phyloP scores from a whole-genome alignment of 2,113 vertebrate genomes.

The Amazona vittata region DNA sequence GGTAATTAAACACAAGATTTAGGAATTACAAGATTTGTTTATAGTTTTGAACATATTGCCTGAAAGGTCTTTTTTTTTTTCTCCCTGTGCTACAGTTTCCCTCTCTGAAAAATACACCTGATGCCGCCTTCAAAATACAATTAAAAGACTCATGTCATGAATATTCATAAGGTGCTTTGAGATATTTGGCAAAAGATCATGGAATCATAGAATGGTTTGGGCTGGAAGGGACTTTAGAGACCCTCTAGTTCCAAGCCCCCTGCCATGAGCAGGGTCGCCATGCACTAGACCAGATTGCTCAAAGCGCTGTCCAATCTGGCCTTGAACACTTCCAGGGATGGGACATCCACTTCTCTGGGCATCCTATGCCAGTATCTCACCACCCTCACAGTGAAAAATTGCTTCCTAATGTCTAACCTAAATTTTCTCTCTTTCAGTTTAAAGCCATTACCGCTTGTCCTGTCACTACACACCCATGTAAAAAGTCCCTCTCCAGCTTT shows the following conservation, averaged over 20 bases:
- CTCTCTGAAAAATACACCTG: background rate
- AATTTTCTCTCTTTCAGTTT: background rate
- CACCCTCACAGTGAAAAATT: background rate
- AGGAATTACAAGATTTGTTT: background rate
- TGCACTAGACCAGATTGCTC: background rate
- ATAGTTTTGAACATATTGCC: background rate
- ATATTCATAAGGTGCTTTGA: slow-evolving; percentile 14
- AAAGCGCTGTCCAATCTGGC: background rate
- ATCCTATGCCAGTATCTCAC: background rate
- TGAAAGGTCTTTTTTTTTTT: background rate
- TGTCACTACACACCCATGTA: background rate
- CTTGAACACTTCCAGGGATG: background rate
- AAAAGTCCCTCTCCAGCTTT: background rate
- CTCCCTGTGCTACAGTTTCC: background rate
- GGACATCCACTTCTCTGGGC: background rate
- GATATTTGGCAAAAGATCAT: background rate
- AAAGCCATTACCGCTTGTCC: background rate
- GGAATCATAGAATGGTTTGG: background rate
- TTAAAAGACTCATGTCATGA: background rate
- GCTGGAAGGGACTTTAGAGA: background rate
- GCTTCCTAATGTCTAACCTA: background rate
- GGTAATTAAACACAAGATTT: slow-evolving; percentile 20
- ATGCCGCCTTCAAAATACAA: background rate
- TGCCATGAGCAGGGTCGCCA: background rate
- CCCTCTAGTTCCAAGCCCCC: background rate